These are phyloP conservation scores for Ichneumoninae sp. DNA, from an alignment of 2,888 invertebrate species.

Conservation along the genomic window DNA sequence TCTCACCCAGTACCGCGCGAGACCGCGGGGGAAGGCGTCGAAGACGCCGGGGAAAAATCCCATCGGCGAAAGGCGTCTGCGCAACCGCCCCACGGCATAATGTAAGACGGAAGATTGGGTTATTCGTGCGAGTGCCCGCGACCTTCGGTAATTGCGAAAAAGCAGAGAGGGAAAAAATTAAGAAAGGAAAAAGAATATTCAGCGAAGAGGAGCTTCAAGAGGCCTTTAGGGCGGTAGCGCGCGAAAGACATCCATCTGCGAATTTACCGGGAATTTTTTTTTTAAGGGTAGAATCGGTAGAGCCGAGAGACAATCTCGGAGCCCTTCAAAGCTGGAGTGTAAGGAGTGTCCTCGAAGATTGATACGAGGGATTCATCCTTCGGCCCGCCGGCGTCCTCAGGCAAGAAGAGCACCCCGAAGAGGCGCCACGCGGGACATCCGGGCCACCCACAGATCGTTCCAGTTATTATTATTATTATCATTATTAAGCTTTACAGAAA, in stretches of 20 bases:
- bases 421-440: slow-evolving; percentile 46
- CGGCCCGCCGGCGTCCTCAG: background rate
- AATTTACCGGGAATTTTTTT: background rate
- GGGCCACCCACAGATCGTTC: slow-evolving; percentile 57
- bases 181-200: background rate
- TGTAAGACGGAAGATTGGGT: slow-evolving; percentile 36
- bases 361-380: background rate
- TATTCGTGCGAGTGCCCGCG: slow-evolving; percentile 30
- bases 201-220: background rate
- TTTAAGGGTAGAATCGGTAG: background rate
- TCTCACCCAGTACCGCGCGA: slow-evolving; percentile 19
- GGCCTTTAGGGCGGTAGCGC: background rate
- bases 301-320: slow-evolving; percentile 14
- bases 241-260: background rate
- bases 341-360: slow-evolving; percentile 34
- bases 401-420: slow-evolving; percentile 20
- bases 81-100: slow-evolving; percentile 14
- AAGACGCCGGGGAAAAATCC: slow-evolving; percentile 19
- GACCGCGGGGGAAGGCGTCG: background rate
- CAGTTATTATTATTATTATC: background rate
- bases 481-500: too few relatives aligned
- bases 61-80: slow-evolving; percentile 1
- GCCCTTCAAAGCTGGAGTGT: slow-evolving; percentile 45
- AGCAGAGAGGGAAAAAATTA: background rate
- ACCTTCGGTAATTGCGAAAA: slow-evolving; percentile 38